phyloP scores from a whole-genome alignment of 2,888 invertebrate genomes.

The Machimus atricapillus region DNA sequence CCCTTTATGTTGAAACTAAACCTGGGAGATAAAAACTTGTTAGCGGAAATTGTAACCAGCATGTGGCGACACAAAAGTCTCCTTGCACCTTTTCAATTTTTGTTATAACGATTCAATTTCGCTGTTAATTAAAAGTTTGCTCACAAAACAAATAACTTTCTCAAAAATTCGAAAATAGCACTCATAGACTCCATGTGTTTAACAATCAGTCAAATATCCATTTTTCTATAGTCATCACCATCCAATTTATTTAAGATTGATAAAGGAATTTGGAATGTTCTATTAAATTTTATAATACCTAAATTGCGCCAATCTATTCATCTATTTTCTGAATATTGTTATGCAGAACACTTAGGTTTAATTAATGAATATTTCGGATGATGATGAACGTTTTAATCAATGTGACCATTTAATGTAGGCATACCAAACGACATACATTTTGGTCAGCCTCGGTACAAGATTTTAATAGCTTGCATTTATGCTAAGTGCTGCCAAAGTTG shows the following conservation, averaged over 20 bases:
- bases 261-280: neutral
- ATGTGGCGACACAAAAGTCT: neutral
- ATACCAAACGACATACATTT: neutral
- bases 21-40: neutral
- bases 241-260: neutral
- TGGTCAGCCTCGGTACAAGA: neutral
- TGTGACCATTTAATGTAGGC: neutral
- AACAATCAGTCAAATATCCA: neutral
- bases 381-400: neutral
- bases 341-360: neutral
- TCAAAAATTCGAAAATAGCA: neutral
- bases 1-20: neutral
- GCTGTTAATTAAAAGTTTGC: neutral
- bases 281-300: neutral
- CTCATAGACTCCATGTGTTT: neutral
- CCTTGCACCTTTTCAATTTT: neutral
- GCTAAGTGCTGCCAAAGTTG: neutral
- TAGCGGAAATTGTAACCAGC: neutral
- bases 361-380: neutral
- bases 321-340: neutral
- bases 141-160: neutral
- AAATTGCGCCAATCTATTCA: no score
- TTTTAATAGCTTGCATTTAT: neutral
- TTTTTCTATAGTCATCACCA: neutral
- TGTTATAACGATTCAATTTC: neutral